Conservation (phyloP, 2,797 vertebrate genomes). For the Sciurus carolinensis region DNA sequence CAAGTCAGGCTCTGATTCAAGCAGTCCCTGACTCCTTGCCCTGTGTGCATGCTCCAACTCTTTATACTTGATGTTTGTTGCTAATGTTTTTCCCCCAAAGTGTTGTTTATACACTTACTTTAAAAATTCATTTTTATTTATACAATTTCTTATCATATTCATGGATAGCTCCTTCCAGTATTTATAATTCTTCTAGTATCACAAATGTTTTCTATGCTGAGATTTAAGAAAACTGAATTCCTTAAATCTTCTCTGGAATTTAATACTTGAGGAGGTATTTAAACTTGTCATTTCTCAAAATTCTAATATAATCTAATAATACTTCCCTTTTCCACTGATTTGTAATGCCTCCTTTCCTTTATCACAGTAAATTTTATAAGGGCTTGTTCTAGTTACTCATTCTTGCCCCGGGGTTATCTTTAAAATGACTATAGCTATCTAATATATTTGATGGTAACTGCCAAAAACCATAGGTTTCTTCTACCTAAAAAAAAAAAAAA, state of each 20-base stretch:
- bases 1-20: neutral
- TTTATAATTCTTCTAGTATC: neutral
- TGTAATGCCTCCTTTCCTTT: neutral
- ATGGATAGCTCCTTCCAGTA: conserved; percentile 14
- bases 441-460: conserved; percentile 10
- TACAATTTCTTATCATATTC: conserved; percentile 18
- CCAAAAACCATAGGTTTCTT: neutral
- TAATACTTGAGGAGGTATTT: neutral
- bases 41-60: neutral
- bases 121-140: conserved; percentile 13
- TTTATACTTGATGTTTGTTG: neutral
- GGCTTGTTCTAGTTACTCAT: conserved; percentile 36
- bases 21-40: neutral
- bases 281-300: conserved; percentile 16
- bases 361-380: neutral
- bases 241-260: neutral
- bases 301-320: conserved; percentile 1
- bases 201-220: neutral
- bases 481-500: neutral
- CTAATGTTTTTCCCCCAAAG: neutral
- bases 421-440: neutral
- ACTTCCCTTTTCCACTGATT: neutral
- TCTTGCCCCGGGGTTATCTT: neutral
- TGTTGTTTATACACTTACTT: neutral
- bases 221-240: neutral